Evolutionary conservation across 2,113 vertebrate species (phyloP).

Genomic region (Gulo gulo): DNA sequence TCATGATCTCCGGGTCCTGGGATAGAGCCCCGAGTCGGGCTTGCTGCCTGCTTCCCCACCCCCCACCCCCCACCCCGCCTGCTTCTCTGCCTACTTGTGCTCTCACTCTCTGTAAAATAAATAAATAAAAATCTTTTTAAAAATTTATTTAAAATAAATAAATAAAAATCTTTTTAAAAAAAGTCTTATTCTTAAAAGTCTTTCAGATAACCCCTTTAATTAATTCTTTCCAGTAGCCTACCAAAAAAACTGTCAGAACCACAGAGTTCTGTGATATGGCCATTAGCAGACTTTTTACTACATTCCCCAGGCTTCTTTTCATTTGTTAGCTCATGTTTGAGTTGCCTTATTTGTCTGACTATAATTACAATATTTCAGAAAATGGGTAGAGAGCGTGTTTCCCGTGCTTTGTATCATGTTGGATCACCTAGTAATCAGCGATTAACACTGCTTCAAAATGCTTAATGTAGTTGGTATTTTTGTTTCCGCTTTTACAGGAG

Average conservation of each 20-base stretch:
- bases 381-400: not conserved
- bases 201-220: constrained; percentile 1
- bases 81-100: too few species aligned
- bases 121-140: too few species aligned
- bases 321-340: not conserved
- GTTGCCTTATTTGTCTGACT: not conserved
- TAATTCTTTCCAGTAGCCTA: not conserved
- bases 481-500: constrained; percentile 84
- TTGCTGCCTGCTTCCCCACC: too few species aligned
- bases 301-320: not conserved
- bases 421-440: not conserved
- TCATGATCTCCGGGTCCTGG: too few species aligned
- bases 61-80: too few species aligned
- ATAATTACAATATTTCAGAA: not conserved
- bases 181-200: not conserved
- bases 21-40: too few species aligned
- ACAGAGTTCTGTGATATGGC: not conserved
- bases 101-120: too few species aligned
- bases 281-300: not conserved
- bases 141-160: too few species aligned
- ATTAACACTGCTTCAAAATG: not conserved
- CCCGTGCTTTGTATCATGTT: not conserved
- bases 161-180: not conserved
- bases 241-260: not conserved
- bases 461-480: not conserved